These are phyloP conservation scores for Morone saxatilis DNA, from an alignment of 2,113 vertebrate species.

Conservation along the genomic window DNA sequence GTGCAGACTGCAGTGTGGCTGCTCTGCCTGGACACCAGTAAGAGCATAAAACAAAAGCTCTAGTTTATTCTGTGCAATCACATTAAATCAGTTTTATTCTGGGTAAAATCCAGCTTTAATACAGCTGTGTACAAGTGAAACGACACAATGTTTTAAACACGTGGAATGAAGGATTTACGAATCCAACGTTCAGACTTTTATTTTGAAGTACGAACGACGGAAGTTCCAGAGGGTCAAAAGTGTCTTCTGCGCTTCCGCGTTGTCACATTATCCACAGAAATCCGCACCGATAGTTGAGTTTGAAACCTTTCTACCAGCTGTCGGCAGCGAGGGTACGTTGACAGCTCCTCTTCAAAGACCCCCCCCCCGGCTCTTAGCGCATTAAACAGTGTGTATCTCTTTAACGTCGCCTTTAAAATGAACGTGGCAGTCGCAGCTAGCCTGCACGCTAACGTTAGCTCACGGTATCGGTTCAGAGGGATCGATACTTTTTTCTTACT, in stretches of 20 bases:
- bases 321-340: constrained; percentile 22
- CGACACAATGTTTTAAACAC: not conserved
- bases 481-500: not conserved
- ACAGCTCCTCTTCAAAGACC: not conserved
- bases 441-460: constrained; percentile 61
- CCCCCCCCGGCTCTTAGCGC: not conserved
- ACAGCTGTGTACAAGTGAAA: too few species aligned
- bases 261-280: constrained; percentile 21
- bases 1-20: not conserved
- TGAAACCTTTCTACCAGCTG: too few species aligned
- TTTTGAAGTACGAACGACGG: constrained; percentile 62
- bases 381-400: not conserved
- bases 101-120: not conserved
- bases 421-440: not conserved
- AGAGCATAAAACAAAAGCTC: not conserved
- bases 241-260: constrained; percentile 65
- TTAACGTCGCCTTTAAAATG: not conserved
- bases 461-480: not conserved
- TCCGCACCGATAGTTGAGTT: not conserved
- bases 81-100: not conserved
- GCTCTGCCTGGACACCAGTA: not conserved
- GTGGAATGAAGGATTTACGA: not conserved
- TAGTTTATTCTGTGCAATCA: too few species aligned
- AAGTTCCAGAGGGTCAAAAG: constrained; percentile 48
- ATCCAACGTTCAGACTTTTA: constrained; percentile 26